phyloP scores from a whole-genome alignment of 2,888 invertebrate species.

The Himalopsyche anomala region DNA sequence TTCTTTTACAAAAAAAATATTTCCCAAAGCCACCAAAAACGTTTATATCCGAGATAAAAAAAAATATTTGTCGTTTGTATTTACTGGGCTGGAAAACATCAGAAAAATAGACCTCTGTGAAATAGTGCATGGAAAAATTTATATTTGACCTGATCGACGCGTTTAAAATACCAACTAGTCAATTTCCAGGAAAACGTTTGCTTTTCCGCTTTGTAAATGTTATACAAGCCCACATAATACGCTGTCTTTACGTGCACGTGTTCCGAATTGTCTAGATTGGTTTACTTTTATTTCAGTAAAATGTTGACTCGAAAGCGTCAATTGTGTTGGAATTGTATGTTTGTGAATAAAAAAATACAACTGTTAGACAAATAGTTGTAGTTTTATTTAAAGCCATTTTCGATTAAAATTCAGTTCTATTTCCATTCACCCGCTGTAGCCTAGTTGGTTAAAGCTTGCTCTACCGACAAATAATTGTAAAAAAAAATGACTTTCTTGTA shows the following conservation, averaged over 20 bases:
- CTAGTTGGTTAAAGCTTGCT: too few species aligned
- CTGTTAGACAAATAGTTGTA: too few species aligned
- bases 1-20: too few species aligned
- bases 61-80: not conserved
- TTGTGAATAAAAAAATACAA: not conserved
- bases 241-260: not conserved
- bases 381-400: too few species aligned
- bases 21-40: too few species aligned
- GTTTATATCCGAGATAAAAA: too few species aligned
- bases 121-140: conserved; percentile 20
- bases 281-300: not conserved
- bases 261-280: not conserved
- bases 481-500: too few species aligned
- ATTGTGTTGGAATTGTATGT: not conserved
- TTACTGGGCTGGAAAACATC: not conserved
- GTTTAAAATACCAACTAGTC: conserved; percentile 11
- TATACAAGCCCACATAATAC: conserved; percentile 3
- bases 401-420: too few species aligned
- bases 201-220: conserved; percentile 1
- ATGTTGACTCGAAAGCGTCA: not conserved
- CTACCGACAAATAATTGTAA: too few species aligned
- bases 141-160: conserved; percentile 9
- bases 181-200: not conserved
- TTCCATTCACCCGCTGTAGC: too few species aligned
- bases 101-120: not conserved